phyloP scores from a whole-genome alignment of 2,797 vertebrate genomes.

The Diglossa cyanea region DNA sequence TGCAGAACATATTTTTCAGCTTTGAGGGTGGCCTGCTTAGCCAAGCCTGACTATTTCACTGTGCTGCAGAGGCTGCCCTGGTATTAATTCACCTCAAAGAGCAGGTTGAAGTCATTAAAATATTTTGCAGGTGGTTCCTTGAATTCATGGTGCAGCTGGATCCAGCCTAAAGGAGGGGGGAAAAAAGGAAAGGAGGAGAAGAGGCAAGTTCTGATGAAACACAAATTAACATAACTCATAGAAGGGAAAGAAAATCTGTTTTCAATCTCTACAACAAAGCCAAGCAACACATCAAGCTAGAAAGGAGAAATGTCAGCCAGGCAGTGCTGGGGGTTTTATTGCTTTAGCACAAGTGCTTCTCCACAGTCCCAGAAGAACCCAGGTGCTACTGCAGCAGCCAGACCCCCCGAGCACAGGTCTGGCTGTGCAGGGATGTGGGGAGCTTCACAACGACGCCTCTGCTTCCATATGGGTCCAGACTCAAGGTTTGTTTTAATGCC shows the following conservation, averaged over 20 bases:
- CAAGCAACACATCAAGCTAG: constrained; percentile 51
- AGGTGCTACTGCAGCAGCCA: constrained; percentile 20
- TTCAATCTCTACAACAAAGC: constrained; percentile 67
- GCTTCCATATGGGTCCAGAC: background rate
- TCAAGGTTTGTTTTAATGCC: background rate
- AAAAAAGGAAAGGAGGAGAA: background rate
- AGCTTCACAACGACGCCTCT: background rate
- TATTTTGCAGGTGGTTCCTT: constrained; percentile 67
- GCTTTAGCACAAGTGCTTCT: constrained; percentile 42
- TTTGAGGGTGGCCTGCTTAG: constrained; percentile 42
- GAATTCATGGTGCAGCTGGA: constrained; percentile 62
- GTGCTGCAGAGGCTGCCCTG: background rate
- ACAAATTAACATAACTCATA: constrained; percentile 61
- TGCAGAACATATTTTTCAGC: background rate
- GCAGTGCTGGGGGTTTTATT: constrained; percentile 25
- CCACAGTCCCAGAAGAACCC: background rate
- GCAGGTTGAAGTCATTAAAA: constrained; percentile 60
- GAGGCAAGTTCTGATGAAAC: constrained; percentile 54
- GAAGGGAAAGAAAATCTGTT: constrained; percentile 59
- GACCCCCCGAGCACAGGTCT: background rate
- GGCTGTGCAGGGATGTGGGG: background rate
- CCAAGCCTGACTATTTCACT: constrained; percentile 20
- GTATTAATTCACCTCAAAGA: constrained; percentile 63
- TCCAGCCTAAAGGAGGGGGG: background rate
- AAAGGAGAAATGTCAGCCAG: constrained; percentile 51